phyloP scores from a whole-genome alignment of 2,113 vertebrate genomes.

The Eonycteris spelaea region DNA sequence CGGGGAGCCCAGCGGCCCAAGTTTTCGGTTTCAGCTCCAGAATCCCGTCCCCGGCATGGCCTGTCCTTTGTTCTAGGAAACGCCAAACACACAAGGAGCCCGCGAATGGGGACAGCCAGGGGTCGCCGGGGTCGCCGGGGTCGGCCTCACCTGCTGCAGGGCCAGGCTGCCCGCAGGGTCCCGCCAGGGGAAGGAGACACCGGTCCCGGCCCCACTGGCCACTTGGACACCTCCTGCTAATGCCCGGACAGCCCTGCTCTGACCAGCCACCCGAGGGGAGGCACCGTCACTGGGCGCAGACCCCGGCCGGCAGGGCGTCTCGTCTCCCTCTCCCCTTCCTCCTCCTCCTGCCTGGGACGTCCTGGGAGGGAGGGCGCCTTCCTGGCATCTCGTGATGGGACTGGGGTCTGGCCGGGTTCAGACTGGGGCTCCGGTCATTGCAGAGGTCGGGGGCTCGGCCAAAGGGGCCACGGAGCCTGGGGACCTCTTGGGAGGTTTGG shows the following conservation, averaged over 20 bases:
- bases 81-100: conserved; percentile 32
- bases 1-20: conserved; percentile 48
- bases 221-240: background rate
- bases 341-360: background rate
- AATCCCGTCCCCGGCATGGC: conserved; percentile 51
- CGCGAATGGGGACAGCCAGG: background rate
- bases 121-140: background rate
- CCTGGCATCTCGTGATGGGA: background rate
- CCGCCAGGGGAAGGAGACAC: fast-evolving
- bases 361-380: background rate
- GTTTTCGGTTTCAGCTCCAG: conserved; percentile 77
- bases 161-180: background rate
- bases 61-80: conserved; percentile 82
- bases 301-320: background rate
- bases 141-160: background rate
- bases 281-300: background rate
- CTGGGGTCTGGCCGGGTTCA: fast-evolving
- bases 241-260: fast-evolving
- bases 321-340: too few relatives aligned
- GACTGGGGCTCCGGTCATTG: too few relatives aligned
- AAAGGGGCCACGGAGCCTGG: background rate
- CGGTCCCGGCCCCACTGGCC: background rate
- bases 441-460: background rate
- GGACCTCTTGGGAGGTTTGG: background rate
- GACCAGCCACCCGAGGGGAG: background rate